Evolutionary conservation across 1,140 invertebrate species (phyloP), one percentile per base, ranked within the genome.

Genomic region (Holotrichia oblita): DNA sequence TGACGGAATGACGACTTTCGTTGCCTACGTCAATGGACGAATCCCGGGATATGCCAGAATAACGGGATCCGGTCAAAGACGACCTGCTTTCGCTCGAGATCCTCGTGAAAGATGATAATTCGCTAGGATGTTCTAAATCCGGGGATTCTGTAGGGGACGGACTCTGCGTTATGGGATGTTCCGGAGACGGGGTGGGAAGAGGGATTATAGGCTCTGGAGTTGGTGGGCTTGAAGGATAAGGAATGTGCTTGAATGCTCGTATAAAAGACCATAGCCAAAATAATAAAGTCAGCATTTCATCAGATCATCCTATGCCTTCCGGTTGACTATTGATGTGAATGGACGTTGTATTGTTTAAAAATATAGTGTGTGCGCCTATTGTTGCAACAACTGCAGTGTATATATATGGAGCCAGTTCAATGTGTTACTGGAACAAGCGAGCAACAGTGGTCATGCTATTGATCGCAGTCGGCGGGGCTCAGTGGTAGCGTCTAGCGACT

Each of bases 181-280:
- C 79, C 6, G 80, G 80, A 34, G 82, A 80, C 20, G 78, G 80
- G 20, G 80, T 79, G 14, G 79, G 79, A 41, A 81, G 59, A 59
- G 41, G 55, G 24, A n/a, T 40, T 42, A 40, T 34, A 17, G 78
- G 76, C 14, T 61, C 42, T 24, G 75, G 69, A 34, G 34, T 14
- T 8, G 41, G 48, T 55, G 48, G 6, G 3, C 17, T 17, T 55
- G 48, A 55, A 7, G 48, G 48, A 55, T n/a, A 40, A 22, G 69
- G 40, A 55, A 40, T 34, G 40, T 78, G 24, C 27, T 17, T 48
- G 9, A 69, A 59, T 59, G 73, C 84, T 77, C 86, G 86, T 78
- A 87, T 85, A 34, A 88, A 81, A 77, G 87, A 86, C 87, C 87
- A 88, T 84, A 88, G 79, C 81, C 87, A 81, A 80, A 87, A 86